Evolutionary conservation across 2,113 vertebrate species (phyloP).

Genomic region (Tachysurus fulvidraco): DNA sequence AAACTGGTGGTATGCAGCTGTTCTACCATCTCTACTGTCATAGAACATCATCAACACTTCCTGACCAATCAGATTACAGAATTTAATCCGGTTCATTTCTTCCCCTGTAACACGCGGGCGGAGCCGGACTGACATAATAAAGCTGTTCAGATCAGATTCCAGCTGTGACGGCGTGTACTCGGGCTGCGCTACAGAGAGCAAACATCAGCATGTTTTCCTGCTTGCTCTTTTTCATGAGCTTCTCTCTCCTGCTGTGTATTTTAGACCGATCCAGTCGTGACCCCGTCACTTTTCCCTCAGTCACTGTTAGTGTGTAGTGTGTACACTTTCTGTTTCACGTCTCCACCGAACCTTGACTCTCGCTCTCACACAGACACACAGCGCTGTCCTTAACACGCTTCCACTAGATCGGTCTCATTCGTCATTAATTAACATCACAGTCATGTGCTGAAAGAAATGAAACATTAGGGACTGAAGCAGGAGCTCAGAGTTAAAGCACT

Average conservation of each 20-base stretch:
- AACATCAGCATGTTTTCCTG: slow-evolving; percentile 10
- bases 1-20: background rate
- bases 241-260: background rate
- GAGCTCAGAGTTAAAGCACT: no score
- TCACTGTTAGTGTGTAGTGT: slow-evolving; percentile 7
- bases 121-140: background rate
- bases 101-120: background rate
- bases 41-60: no score
- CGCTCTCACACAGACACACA: background rate
- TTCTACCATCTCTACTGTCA: background rate
- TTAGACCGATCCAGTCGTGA: slow-evolving; percentile 5
- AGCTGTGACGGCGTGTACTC: background rate
- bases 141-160: slow-evolving; percentile 10
- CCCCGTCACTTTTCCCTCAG: slow-evolving; percentile 4
- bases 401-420: background rate
- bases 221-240: background rate
- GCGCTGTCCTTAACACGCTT: background rate
- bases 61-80: slow-evolving; percentile 9
- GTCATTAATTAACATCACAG: slow-evolving; percentile 6
- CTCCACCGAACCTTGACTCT: background rate
- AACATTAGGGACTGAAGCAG: background rate
- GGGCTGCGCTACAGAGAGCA: background rate
- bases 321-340: background rate
- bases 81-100: background rate
- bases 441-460: slow-evolving; percentile 10